phyloP scores from a whole-genome alignment of 1,140 invertebrate species.

The Trinorchestia longiramus region DNA sequence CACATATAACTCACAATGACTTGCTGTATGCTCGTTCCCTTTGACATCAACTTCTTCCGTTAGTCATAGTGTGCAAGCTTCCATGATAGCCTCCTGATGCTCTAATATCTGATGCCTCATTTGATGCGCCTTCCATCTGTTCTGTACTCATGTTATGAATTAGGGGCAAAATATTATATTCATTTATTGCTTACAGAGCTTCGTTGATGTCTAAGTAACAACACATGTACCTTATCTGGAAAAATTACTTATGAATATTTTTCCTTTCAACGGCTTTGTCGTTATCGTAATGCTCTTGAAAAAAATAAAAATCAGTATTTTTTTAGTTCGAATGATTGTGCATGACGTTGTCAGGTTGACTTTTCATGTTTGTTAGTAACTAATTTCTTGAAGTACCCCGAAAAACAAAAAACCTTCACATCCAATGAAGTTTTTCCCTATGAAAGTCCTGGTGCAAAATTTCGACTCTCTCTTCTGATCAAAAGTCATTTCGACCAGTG shows the following conservation, averaged over 20 bases:
- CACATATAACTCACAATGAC: neutral
- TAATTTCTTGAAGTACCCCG: neutral
- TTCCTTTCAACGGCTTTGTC: no score
- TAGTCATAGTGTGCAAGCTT: neutral
- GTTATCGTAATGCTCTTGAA: no score
- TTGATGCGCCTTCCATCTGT: neutral
- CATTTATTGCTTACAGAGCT: neutral
- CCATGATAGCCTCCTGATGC: neutral
- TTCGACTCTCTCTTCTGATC: neutral
- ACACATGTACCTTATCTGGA: no score
- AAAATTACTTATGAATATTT: no score
- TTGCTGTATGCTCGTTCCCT: neutral
- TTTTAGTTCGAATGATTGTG: neutral
- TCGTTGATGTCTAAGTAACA: no score
- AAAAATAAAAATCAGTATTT: neutral
- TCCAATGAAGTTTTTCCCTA: no score
- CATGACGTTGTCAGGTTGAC: neutral
- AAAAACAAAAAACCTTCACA: neutral
- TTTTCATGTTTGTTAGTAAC: neutral
- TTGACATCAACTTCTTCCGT: neutral
- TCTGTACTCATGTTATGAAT: neutral
- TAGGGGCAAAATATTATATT: neutral
- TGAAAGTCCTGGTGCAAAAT: neutral
- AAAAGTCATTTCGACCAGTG: neutral
- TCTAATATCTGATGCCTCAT: neutral